phyloP scores from a whole-genome alignment of 2,113 vertebrate genomes.

The Gavia stellata region DNA sequence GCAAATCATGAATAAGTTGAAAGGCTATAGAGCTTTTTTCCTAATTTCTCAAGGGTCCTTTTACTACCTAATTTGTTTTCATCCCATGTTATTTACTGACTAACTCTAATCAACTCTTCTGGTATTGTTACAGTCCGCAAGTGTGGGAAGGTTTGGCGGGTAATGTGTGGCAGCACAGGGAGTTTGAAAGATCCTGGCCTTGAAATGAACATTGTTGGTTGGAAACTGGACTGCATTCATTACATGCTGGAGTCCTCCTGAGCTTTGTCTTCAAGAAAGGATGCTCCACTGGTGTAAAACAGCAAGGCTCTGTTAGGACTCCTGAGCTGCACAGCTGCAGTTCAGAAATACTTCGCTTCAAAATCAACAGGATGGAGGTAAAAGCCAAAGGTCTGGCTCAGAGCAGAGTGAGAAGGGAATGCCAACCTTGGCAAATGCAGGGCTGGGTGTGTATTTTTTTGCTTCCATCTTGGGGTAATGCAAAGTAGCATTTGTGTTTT shows the following conservation, averaged over 20 bases:
- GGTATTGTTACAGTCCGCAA: conserved; percentile 41
- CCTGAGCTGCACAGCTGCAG: not conserved
- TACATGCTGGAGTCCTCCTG: not conserved
- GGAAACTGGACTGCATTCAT: conserved; percentile 42
- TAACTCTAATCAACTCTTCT: conserved; percentile 54
- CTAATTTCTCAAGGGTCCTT: conserved; percentile 68
- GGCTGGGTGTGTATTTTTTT: not conserved
- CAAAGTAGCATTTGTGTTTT: not conserved
- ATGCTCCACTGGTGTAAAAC: not conserved
- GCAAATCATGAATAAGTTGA: conserved; percentile 62
- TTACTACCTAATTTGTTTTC: conserved; percentile 67
- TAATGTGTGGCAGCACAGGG: conserved; percentile 33
- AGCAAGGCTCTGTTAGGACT: not conserved
- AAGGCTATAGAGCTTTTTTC: conserved; percentile 50
- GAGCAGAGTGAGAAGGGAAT: not conserved
- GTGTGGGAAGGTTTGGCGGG: conserved; percentile 46
- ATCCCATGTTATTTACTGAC: conserved; percentile 67
- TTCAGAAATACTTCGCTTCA: not conserved
- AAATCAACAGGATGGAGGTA: not conserved
- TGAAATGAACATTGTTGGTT: conserved; percentile 31
- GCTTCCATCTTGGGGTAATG: not conserved
- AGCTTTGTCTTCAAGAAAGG: not conserved
- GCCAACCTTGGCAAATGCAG: not conserved
- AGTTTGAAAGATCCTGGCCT: conserved; percentile 23
- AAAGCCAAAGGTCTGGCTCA: not conserved